These are phyloP conservation scores for Sebastes minor DNA, from an alignment of 2,797 vertebrate species.

Conservation along the genomic window DNA sequence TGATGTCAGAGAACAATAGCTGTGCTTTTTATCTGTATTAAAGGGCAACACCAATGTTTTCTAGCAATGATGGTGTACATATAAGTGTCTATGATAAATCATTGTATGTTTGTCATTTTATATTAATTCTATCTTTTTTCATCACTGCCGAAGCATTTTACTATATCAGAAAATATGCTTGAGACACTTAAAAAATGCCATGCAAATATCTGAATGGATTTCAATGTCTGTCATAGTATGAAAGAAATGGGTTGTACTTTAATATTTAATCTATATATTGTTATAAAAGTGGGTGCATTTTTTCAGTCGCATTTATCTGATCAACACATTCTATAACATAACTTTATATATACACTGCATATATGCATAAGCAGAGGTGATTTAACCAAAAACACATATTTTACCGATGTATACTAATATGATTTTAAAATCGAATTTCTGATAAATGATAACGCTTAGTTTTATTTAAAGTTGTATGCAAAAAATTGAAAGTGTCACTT, in stretches of 20 bases:
- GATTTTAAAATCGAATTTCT: neutral
- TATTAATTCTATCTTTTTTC: neutral
- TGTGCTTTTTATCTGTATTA: fast-evolving
- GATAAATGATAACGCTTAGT: neutral
- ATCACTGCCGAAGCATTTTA: neutral
- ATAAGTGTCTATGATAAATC: neutral
- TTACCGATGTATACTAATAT: neutral
- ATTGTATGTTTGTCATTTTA: neutral
- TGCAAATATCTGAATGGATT: neutral
- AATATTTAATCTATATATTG: neutral
- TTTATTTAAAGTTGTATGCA: neutral
- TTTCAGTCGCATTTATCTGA: neutral
- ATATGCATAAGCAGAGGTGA: neutral
- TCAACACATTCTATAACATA: neutral
- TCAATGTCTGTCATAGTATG: neutral
- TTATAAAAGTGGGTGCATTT: neutral
- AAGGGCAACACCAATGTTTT: neutral
- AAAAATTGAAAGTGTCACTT: neutral
- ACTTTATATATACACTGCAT: neutral
- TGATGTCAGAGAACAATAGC: constrained; percentile 7
- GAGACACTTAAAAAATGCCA: neutral
- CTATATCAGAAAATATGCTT: neutral
- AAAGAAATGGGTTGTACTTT: neutral
- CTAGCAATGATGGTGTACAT: neutral
- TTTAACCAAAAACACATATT: neutral